phyloP scores from a whole-genome alignment of 1,140 invertebrate genomes.

The Habropoda laboriosa region DNA sequence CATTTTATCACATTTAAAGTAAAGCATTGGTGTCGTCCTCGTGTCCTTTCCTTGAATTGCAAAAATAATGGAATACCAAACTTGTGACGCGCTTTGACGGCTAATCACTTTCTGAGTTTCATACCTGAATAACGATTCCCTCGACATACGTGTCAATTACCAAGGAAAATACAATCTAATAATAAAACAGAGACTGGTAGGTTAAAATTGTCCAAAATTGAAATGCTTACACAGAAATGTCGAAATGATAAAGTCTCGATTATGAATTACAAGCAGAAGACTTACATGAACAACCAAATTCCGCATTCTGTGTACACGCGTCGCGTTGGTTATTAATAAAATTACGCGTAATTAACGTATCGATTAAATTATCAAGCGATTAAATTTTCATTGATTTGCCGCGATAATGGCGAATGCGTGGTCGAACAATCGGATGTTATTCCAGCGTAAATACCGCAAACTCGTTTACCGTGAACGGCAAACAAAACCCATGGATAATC shows the following conservation, averaged over 20 bases:
- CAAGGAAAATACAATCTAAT: neutral
- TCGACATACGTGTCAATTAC: no score
- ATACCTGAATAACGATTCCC: no score
- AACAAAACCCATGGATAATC: conserved; percentile 30
- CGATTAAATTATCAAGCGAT: conserved; percentile 43
- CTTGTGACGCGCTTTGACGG: no score
- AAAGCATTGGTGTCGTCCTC: no score
- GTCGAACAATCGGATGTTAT: conserved; percentile 5
- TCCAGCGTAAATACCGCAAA: conserved; percentile 28
- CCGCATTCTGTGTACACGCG: neutral
- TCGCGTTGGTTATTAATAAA: conserved; percentile 27
- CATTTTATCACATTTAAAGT: no score
- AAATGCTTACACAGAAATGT: neutral
- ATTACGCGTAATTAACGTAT: conserved; percentile 42
- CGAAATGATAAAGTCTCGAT: neutral
- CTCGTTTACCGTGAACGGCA: conserved; percentile 18
- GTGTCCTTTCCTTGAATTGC: no score
- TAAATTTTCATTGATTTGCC: conserved; percentile 48
- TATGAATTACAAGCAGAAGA: neutral
- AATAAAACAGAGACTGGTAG: no score
- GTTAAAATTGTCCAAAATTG: no score
- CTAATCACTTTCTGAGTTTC: no score
- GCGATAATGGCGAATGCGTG: neutral
- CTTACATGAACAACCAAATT: neutral
- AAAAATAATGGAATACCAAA: no score